These are phyloP conservation scores for Oncorhynchus masou DNA, from an alignment of 2,113 vertebrate genomes.

Conservation along the genomic window DNA sequence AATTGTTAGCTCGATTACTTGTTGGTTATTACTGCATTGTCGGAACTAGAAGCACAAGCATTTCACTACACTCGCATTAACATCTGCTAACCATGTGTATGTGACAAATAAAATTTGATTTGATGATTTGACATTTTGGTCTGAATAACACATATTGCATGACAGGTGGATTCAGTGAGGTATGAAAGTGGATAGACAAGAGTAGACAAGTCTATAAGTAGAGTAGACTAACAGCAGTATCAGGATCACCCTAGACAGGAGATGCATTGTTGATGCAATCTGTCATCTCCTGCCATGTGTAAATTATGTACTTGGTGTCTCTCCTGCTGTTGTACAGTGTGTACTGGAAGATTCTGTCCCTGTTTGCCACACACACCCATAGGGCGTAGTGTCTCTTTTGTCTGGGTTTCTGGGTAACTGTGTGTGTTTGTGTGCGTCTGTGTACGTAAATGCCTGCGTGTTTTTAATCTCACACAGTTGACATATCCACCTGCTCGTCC, in stretches of 20 bases:
- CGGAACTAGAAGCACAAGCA: too few relatives aligned
- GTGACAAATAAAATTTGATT: too few relatives aligned
- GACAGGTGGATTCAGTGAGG: not conserved
- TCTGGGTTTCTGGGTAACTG: constrained; percentile 34
- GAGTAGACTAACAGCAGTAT: not conserved
- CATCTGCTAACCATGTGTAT: too few relatives aligned
- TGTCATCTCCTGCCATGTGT: constrained; percentile 28
- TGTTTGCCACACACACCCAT: constrained; percentile 19
- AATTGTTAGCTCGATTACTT: too few relatives aligned
- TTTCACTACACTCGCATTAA: too few relatives aligned
- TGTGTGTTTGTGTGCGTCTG: not conserved
- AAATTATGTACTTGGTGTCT: not conserved
- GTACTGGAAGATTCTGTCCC: not conserved
- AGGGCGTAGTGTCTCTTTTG: constrained; percentile 26
- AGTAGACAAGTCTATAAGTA: not conserved
- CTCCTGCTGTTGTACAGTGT: constrained; percentile 14
- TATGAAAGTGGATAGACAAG: too few relatives aligned
- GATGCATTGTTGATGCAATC: constrained; percentile 1
- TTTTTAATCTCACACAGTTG: not conserved
- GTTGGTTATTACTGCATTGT: too few relatives aligned
- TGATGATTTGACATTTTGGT: not conserved
- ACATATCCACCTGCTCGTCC: too few relatives aligned
- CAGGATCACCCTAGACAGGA: too few relatives aligned
- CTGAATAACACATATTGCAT: not conserved
- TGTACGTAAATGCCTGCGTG: not conserved